These are phyloP conservation scores for Stictonetta naevosa DNA, from an alignment of 2,113 vertebrate genomes.

Conservation along the genomic window DNA sequence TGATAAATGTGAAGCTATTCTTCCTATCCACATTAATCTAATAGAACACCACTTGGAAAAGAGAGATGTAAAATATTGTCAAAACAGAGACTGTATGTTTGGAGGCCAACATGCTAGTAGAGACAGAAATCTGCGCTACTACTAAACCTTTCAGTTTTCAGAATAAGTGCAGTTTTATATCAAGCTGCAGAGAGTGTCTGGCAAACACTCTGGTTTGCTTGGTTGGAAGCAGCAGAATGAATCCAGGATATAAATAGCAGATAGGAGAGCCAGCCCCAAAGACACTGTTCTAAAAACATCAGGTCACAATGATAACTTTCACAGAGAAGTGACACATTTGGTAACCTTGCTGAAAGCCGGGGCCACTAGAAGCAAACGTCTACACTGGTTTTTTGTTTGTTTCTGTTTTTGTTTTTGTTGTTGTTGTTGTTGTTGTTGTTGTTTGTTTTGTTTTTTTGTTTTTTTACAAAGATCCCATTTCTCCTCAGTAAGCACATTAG, in stretches of 20 bases:
- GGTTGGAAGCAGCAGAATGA: background rate
- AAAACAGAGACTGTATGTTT: background rate
- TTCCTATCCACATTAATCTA: constrained; percentile 56
- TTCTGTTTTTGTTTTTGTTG: too few species aligned
- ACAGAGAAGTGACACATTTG: background rate
- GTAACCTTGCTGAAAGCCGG: background rate
- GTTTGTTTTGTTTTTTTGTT: too few species aligned
- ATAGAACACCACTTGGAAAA: constrained; percentile 63
- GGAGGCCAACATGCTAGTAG: background rate
- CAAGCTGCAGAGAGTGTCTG: background rate
- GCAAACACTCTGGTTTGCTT: too few species aligned
- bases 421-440: too few species aligned
- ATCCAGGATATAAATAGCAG: background rate
- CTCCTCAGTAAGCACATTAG: background rate
- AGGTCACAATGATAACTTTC: background rate
- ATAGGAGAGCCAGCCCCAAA: background rate
- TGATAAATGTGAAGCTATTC: constrained; percentile 13
- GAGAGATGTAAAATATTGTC: background rate
- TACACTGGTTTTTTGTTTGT: too few species aligned
- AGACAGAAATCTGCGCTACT: background rate
- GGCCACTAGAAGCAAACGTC: background rate
- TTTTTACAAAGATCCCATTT: background rate
- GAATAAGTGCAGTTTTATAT: background rate
- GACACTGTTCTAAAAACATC: background rate
- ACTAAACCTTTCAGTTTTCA: background rate